Percentiles rank a stretch among this genome's conserved stretches.
Conservation (phyloP, 2,888 invertebrate genomes). For the Pelosia muscerda region DNA sequence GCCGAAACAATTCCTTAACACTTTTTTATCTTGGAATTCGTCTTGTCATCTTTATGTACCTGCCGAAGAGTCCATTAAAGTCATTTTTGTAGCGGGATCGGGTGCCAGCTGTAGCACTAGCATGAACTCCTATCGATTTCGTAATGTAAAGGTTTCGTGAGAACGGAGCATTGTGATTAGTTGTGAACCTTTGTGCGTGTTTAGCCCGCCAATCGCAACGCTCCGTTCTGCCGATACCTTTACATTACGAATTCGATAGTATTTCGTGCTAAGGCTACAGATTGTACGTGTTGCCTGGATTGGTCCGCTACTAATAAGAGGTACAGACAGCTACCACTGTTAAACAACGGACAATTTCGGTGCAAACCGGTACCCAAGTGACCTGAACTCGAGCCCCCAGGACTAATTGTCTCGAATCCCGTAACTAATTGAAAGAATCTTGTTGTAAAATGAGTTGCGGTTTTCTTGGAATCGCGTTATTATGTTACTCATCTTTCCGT, state of each 20-base stretch:
- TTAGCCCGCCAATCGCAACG: no score
- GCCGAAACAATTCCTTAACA: background rate
- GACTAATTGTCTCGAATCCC: no score
- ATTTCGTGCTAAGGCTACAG: no score
- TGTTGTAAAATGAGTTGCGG: constrained; percentile 1
- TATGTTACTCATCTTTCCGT: constrained; percentile 1
- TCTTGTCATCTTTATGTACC: constrained; percentile 5
- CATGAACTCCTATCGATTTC: no score
- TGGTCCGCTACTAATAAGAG: constrained; percentile 41
- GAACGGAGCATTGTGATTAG: no score
- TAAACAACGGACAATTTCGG: constrained; percentile 33
- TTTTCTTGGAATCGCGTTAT: constrained; percentile 2
- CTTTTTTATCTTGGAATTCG: background rate
- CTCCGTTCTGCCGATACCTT: no score
- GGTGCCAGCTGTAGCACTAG: constrained; percentile 6
- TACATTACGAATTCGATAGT: no score
- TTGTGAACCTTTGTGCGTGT: no score
- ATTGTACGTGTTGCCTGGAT: constrained; percentile 27
- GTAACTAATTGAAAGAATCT: constrained; percentile 15
- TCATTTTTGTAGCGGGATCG: constrained; percentile 20
- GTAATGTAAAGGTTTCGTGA: no score
- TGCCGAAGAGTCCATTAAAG: constrained; percentile 8
- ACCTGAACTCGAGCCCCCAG: constrained; percentile 25
- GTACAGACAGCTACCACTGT: constrained; percentile 33
- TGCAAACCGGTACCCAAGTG: constrained; percentile 46